These are phyloP conservation scores for Pocillopora verrucosa DNA, from an alignment of 64 coral and sea anemone species.

Conservation along the genomic window DNA sequence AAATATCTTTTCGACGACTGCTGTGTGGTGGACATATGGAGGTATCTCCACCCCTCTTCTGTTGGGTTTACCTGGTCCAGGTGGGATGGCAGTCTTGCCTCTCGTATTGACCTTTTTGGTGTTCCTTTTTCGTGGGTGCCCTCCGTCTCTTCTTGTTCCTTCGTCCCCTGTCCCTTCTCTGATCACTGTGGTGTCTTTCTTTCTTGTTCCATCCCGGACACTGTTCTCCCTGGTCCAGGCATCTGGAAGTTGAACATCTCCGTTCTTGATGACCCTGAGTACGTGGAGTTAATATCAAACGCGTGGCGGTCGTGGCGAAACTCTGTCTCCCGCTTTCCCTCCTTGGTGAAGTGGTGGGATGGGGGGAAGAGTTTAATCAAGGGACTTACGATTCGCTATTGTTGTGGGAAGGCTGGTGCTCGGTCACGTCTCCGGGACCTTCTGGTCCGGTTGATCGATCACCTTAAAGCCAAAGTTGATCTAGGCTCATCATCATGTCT, in stretches of 20 bases:
- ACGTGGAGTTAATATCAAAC: not conserved
- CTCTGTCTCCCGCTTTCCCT: not conserved
- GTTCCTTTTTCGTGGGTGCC: not conserved
- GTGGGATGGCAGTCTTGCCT: not conserved
- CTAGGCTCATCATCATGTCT: not conserved
- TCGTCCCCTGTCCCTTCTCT: slow-evolving; percentile 28
- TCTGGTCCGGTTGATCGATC: not conserved
- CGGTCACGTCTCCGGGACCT: not conserved
- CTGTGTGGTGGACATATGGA: not conserved
- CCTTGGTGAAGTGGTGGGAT: not conserved
- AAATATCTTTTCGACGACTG: not conserved
- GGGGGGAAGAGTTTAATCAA: not conserved
- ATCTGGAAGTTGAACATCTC: slow-evolving; percentile 27
- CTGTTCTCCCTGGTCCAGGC: not conserved
- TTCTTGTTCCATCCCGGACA: not conserved
- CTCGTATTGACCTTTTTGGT: not conserved
- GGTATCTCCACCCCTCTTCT: not conserved
- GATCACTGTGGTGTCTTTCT: slow-evolving; percentile 52
- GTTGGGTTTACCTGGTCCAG: not conserved
- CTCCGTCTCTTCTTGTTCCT: not conserved
- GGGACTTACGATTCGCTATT: not conserved
- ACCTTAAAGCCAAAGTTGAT: not conserved
- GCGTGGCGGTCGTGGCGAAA: not conserved
- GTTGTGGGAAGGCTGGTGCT: not conserved
- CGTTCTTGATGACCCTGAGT: not conserved